These are phyloP conservation scores for Diadegma fenestrale DNA, from an alignment of 2,888 invertebrate species.

Conservation along the genomic window DNA sequence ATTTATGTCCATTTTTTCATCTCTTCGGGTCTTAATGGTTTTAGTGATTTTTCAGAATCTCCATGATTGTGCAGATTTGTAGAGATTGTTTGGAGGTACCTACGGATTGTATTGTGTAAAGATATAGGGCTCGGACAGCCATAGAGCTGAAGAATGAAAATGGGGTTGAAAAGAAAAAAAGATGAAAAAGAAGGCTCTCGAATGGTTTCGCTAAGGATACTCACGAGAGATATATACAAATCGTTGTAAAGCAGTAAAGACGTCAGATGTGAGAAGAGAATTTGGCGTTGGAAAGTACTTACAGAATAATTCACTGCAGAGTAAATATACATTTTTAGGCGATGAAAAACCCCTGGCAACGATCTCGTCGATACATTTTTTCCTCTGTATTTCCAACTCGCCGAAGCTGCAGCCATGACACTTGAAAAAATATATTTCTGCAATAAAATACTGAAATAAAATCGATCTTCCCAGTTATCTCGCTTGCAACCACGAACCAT, in stretches of 20 bases:
- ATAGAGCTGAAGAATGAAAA: constrained; percentile 14
- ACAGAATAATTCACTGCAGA: neutral
- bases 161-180: constrained; percentile 8
- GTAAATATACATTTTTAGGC: constrained; percentile 12
- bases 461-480: neutral
- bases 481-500: neutral
- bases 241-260: constrained; percentile 41
- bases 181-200: neutral
- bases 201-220: constrained; percentile 28
- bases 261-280: neutral
- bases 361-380: constrained; percentile 10
- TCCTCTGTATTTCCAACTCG: neutral
- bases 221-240: constrained; percentile 37
- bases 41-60: constrained; percentile 4
- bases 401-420: neutral
- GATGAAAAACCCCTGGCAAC: neutral
- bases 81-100: neutral
- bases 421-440: neutral
- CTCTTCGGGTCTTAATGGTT: constrained; percentile 1
- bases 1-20: neutral
- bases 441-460: neutral
- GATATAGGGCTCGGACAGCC: constrained; percentile 4
- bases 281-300: constrained; percentile 7
- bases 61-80: neutral
- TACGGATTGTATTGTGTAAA: neutral